Evolutionary conservation across 2,797 vertebrate species (phyloP).

Genomic region (Moxostoma hubbsi): DNA sequence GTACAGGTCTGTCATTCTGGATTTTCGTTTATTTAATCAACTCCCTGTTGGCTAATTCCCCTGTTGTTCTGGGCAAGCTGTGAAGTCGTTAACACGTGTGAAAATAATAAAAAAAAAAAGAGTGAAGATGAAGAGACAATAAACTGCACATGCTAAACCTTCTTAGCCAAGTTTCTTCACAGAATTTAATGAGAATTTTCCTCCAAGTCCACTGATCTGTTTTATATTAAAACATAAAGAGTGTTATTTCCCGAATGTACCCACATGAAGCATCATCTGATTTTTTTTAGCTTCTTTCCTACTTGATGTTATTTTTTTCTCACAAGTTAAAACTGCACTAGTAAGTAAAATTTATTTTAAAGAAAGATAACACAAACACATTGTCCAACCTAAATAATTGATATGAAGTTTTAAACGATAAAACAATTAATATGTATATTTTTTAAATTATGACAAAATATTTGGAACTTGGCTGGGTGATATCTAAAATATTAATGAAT

Average conservation of each 20-base stretch:
- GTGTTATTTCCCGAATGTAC: constrained; percentile 2
- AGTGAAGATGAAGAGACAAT: constrained; percentile 36
- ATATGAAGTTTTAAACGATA: no score
- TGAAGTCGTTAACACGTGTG: constrained; percentile 47
- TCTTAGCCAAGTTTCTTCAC: constrained; percentile 33
- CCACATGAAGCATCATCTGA: no score
- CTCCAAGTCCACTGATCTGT: neutral
- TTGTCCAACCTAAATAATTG: no score
- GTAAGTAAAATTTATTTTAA: no score
- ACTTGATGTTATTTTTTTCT: no score
- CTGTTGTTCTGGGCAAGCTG: constrained; percentile 40
- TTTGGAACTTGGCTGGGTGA: no score
- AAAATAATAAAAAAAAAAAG: constrained; percentile 25
- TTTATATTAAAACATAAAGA: constrained; percentile 13
- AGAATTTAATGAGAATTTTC: constrained; percentile 7
- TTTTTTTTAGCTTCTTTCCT: no score
- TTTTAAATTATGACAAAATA: no score
- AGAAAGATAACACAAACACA: no score
- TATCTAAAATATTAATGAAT: no score
- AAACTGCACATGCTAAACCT: constrained; percentile 27
- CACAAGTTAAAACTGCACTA: no score
- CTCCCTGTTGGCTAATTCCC: constrained; percentile 30
- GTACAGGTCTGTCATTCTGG: neutral
- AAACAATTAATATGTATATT: no score
- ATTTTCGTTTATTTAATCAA: constrained; percentile 41